phyloP scores from a whole-genome alignment of 2,888 invertebrate genomes.

The Arctia plantaginis region DNA sequence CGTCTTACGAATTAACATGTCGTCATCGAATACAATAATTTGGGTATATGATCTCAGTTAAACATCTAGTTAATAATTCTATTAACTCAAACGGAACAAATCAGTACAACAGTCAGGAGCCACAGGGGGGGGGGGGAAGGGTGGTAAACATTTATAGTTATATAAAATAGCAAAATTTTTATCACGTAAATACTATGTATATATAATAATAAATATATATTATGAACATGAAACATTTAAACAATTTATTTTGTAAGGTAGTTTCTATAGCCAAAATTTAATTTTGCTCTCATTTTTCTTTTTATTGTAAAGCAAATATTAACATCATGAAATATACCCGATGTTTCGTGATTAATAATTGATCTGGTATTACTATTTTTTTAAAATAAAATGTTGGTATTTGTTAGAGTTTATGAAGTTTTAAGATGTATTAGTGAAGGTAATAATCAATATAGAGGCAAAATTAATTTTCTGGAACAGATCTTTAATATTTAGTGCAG shows the following conservation, averaged over 20 bases:
- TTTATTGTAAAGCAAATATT: neutral
- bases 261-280: slow-evolving; percentile 8
- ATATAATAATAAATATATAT: neutral
- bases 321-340: neutral
- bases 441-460: neutral
- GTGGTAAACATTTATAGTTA: slow-evolving; percentile 9
- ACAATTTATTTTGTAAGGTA: neutral
- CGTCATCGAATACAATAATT: neutral
- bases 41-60: neutral
- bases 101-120: slow-evolving; percentile 10
- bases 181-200: slow-evolving; percentile 5
- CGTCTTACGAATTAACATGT: neutral
- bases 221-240: slow-evolving; percentile 10
- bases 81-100: slow-evolving; percentile 10
- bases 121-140: too few relatives aligned
- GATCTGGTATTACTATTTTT: neutral
- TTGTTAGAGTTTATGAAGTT: neutral
- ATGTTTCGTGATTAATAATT: neutral
- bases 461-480: neutral
- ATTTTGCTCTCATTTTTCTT: neutral
- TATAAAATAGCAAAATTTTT: neutral
- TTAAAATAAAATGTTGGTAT: neutral
- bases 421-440: neutral
- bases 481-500: neutral
- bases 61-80: slow-evolving; percentile 1